phyloP scores from a whole-genome alignment of 2,113 vertebrate genomes.

The Apus apus region DNA sequence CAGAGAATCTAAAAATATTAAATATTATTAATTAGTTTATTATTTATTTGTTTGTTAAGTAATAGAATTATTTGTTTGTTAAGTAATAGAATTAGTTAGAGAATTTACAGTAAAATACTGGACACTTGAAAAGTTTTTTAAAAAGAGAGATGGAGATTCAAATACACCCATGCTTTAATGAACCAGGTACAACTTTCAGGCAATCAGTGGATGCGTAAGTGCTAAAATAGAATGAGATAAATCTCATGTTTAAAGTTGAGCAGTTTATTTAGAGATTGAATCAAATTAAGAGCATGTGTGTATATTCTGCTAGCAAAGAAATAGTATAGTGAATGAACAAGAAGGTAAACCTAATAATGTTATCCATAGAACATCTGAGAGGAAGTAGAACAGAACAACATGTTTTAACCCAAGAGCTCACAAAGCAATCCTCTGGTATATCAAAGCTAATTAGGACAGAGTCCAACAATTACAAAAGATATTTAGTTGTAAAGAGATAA shows the following conservation, averaged over 20 bases:
- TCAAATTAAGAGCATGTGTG: not conserved
- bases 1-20: not conserved
- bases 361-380: constrained; percentile 39
- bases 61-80: not conserved
- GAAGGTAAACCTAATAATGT: constrained; percentile 42
- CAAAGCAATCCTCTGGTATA: constrained; percentile 48
- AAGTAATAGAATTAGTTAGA: not conserved
- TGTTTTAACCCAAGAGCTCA: constrained; percentile 50
- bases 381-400: constrained; percentile 61
- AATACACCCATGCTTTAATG: not conserved
- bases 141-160: not conserved
- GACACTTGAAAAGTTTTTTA: not conserved
- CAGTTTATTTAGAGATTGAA: not conserved
- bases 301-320: not conserved
- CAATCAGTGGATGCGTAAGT: not conserved
- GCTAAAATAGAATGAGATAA: not conserved
- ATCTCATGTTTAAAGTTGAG: not conserved
- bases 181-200: not conserved
- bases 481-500: constrained; percentile 54
- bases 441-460: constrained; percentile 48
- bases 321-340: not conserved
- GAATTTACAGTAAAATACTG: not conserved
- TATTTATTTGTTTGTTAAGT: not conserved
- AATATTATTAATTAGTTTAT: not conserved
- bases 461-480: constrained; percentile 65